A percentile compares a stretch with the other conserved stretches of the same genome.
Evolutionary conservation across 37 sponge, comb jelly and placozoan genomes (phyloP).

Genomic region (Dysidea cf. avara): DNA sequence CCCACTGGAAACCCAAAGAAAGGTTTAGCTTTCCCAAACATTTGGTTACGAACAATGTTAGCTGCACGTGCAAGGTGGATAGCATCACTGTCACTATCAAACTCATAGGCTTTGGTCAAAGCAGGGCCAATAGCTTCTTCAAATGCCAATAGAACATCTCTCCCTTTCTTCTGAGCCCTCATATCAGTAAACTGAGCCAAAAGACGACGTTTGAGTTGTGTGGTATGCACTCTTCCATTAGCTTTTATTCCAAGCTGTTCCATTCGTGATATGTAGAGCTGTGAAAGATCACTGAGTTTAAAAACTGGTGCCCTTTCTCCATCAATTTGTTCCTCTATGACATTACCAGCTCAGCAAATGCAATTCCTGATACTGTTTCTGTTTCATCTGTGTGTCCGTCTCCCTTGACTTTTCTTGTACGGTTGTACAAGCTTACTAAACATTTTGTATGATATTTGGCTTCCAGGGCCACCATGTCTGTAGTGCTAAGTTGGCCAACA

Average conservation of each 20-base stretch:
- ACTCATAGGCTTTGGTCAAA: constrained; percentile 26
- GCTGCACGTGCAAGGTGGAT: constrained; percentile 43
- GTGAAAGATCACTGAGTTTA: constrained; percentile 1
- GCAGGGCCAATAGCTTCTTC: constrained; percentile 33
- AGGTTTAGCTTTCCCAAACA: not conserved
- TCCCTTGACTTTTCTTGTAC: not conserved
- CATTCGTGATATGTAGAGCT: constrained; percentile 12
- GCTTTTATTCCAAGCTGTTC: too few relatives aligned
- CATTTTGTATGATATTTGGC: constrained; percentile 24
- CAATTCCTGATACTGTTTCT: not conserved
- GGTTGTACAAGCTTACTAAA: not conserved
- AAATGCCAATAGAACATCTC: constrained; percentile 27
- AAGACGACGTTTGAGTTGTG: constrained; percentile 14
- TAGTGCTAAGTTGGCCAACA: constrained; percentile 16
- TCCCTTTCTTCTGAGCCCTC: constrained; percentile 14
- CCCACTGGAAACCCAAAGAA: too few relatives aligned
- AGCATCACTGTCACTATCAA: constrained; percentile 34
- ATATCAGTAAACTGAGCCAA: constrained; percentile 24
- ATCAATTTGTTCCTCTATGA: not conserved
- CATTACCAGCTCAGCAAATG: not conserved
- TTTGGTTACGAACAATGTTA: too few relatives aligned
- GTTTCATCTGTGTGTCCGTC: not conserved
- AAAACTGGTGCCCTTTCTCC: not conserved
- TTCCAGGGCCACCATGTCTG: constrained; percentile 20
- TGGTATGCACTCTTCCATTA: constrained; percentile 8